Conservation (phyloP, 2,113 vertebrate genomes). For the Mastomys natalensis region DNA sequence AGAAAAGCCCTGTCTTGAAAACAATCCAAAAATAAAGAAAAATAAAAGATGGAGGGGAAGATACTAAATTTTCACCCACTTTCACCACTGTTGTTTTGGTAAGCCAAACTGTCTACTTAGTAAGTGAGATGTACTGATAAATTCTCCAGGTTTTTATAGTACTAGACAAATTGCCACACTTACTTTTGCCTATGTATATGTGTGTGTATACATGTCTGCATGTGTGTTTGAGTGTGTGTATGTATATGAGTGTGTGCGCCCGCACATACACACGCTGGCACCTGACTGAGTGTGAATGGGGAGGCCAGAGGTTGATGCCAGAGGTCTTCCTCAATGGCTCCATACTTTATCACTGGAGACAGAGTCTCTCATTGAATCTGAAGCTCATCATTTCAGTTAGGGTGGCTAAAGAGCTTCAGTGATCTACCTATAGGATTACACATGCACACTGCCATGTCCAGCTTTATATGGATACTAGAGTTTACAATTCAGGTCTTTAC, state of each 20-base stretch:
- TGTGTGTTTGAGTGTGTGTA: not conserved
- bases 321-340: not conserved
- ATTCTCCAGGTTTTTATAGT: conserved; percentile 31
- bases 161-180: not conserved
- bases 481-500: not conserved
- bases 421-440: not conserved
- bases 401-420: not conserved
- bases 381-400: not conserved
- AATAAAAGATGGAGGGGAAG: not conserved
- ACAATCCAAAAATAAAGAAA: not conserved
- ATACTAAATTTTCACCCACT: not conserved
- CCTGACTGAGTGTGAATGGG: not conserved
- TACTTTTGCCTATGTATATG: not conserved
- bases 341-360: not conserved
- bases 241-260: not conserved
- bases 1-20: not conserved
- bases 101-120: not conserved
- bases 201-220: not conserved
- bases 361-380: not conserved
- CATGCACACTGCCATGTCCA: not conserved
- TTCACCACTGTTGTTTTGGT: not conserved
- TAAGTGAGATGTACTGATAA: not conserved
- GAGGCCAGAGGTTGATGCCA: not conserved
- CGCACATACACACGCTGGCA: no score
- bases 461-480: not conserved